Evolutionary conservation across 2,888 invertebrate genomes (phyloP).

Genomic region (Tenthredo amoena): DNA sequence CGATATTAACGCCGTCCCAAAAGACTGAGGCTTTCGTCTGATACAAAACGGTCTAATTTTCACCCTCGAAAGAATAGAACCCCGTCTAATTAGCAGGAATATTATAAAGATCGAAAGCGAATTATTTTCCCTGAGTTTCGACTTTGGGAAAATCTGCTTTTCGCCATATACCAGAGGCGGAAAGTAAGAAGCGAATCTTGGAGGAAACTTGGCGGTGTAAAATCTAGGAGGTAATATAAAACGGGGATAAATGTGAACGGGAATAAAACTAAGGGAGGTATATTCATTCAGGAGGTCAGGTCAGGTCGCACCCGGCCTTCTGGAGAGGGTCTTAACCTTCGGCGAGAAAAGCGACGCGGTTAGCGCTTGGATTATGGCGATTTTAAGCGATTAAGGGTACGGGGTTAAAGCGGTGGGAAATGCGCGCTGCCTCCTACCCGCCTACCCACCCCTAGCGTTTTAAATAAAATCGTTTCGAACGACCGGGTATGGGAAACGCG

Average conservation of each 20-base stretch:
- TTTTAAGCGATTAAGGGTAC: constrained; percentile 34
- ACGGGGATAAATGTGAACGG: background rate
- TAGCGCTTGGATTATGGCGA: constrained; percentile 31
- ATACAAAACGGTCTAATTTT: background rate
- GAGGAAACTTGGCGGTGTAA: background rate
- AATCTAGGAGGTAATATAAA: background rate
- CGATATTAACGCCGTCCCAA: background rate
- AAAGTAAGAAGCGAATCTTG: background rate
- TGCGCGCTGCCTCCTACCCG: background rate
- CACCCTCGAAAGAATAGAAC: background rate
- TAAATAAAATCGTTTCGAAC: constrained; percentile 31
- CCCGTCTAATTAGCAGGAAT: background rate
- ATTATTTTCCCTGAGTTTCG: no score
- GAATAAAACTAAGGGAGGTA: constrained; percentile 6
- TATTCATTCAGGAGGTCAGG: constrained; percentile 6
- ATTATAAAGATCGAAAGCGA: background rate
- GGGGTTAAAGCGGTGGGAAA: background rate
- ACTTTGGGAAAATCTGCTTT: background rate
- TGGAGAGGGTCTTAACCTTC: constrained; percentile 33
- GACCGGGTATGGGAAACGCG: background rate
- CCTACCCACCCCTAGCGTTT: background rate
- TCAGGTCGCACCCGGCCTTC: background rate
- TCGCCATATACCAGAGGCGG: background rate
- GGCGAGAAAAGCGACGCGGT: constrained; percentile 27
- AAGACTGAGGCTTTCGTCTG: background rate